These are phyloP conservation scores for Oncorhynchus kisutch DNA, from an alignment of 2,113 vertebrate genomes.

Conservation along the genomic window DNA sequence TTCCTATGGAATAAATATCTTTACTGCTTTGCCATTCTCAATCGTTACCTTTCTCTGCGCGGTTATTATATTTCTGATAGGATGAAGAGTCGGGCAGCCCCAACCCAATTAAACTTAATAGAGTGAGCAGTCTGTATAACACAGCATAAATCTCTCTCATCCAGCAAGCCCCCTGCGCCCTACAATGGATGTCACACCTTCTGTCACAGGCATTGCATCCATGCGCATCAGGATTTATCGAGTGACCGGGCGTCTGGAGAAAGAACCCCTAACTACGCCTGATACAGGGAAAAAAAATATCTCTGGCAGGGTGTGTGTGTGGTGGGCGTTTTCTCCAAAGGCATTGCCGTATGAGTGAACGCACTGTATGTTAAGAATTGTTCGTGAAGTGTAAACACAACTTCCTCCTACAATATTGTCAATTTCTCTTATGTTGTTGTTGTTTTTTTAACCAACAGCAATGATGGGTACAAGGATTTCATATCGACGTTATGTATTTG, in stretches of 20 bases:
- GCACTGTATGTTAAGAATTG: neutral
- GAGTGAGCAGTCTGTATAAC: constrained; percentile 55
- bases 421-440: neutral
- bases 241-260: neutral
- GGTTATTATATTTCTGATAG: constrained; percentile 50
- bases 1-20: constrained; percentile 7
- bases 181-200: constrained; percentile 43
- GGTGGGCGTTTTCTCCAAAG: neutral
- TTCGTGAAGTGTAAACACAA: neutral
- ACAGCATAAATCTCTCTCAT: constrained; percentile 54
- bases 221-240: constrained; percentile 32
- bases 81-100: constrained; percentile 50
- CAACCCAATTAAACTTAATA: constrained; percentile 63
- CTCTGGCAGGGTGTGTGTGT: neutral
- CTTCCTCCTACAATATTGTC: neutral
- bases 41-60: constrained; percentile 23
- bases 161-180: constrained; percentile 39
- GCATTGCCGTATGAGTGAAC: neutral
- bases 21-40: constrained; percentile 4
- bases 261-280: neutral
- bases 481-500: neutral
- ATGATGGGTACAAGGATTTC: neutral
- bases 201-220: constrained; percentile 44
- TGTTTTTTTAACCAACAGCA: constrained; percentile 25
- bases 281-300: neutral